Evolutionary conservation across 2,888 invertebrate species (phyloP).

Genomic region (Pterobdella sp.): DNA sequence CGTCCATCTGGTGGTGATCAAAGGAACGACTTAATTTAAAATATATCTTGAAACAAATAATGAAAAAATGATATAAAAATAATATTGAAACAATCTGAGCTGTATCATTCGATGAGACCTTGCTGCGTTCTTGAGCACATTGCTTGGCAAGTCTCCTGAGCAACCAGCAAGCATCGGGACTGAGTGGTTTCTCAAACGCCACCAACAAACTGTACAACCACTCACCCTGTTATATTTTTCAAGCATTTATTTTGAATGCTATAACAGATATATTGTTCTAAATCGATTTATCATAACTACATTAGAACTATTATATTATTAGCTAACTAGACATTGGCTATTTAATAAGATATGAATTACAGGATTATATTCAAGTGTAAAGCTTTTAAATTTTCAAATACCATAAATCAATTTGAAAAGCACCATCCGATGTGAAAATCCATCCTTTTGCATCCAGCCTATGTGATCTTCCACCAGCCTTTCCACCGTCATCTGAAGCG

Average conservation of each 20-base stretch:
- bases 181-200: slow-evolving; percentile 61
- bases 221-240: slow-evolving; percentile 55
- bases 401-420: neutral
- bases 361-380: too few species aligned
- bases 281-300: too few species aligned
- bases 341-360: too few species aligned
- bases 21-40: neutral
- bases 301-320: too few species aligned
- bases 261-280: too few species aligned
- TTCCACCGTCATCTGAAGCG: neutral
- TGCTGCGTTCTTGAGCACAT: slow-evolving; percentile 53
- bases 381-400: neutral
- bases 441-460: neutral
- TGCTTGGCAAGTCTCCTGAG: slow-evolving; percentile 61
- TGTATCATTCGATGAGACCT: slow-evolving; percentile 20
- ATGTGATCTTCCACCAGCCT: neutral
- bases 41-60: neutral
- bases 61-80: neutral
- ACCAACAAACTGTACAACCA: slow-evolving; percentile 67
- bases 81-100: neutral
- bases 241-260: too few species aligned
- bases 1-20: neutral
- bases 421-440: neutral
- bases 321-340: too few species aligned
- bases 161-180: slow-evolving; percentile 62